phyloP scores from a whole-genome alignment of 2,797 vertebrate species.

The Euphonia xanthogaster region DNA sequence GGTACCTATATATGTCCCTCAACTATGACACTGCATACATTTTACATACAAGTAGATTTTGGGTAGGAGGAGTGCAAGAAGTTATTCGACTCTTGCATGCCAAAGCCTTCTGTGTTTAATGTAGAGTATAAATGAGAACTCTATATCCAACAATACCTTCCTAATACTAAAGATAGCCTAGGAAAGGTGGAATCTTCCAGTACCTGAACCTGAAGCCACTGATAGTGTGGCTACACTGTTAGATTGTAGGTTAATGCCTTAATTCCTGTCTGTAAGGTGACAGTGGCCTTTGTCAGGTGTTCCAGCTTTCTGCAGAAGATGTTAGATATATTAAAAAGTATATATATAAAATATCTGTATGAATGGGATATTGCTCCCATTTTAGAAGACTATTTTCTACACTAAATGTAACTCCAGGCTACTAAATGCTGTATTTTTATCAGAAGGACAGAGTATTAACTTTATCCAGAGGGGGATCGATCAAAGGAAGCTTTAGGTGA shows the following conservation, averaged over 20 bases:
- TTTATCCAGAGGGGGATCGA: background rate
- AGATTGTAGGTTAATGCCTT: background rate
- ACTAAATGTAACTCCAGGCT: background rate
- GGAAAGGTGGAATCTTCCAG: background rate
- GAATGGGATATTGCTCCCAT: background rate
- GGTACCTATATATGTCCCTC: background rate
- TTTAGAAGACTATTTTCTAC: background rate
- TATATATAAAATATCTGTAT: background rate
- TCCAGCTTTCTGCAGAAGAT: background rate
- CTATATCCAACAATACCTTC: background rate
- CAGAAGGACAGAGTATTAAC: background rate
- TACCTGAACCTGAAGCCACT: background rate
- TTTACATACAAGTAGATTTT: background rate
- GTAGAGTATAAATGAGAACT: background rate
- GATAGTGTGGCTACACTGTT: background rate
- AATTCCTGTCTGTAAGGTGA: background rate
- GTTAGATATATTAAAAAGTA: background rate
- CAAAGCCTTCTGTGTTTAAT: background rate
- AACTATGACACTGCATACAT: background rate
- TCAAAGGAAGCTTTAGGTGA: background rate
- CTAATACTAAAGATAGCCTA: background rate
- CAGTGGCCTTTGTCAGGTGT: background rate
- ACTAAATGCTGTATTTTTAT: background rate
- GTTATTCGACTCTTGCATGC: background rate
- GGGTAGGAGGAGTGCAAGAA: background rate